These are phyloP conservation scores for Periparus ater DNA, from an alignment of 2,797 vertebrate genomes.

Conservation along the genomic window DNA sequence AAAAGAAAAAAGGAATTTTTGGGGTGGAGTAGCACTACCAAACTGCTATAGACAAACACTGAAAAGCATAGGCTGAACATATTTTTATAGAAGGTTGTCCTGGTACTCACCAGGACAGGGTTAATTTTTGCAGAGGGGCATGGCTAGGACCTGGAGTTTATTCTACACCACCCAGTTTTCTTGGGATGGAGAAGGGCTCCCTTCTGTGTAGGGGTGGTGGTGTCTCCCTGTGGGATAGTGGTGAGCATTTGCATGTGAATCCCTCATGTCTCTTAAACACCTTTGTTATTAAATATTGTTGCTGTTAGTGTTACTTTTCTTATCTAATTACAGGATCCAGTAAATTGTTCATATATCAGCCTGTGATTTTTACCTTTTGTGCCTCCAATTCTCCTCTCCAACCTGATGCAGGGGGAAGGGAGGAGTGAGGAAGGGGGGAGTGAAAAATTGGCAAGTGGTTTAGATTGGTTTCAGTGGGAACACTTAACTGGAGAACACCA, in stretches of 20 bases:
- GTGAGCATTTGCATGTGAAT: neutral
- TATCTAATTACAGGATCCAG: neutral
- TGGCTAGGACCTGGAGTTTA: neutral
- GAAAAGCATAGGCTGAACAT: neutral
- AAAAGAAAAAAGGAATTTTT: neutral
- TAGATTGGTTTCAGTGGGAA: neutral
- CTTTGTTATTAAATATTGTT: neutral
- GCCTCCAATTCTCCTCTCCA: neutral
- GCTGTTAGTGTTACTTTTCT: neutral
- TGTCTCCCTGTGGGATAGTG: neutral
- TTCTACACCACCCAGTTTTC: neutral
- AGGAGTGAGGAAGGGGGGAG: neutral
- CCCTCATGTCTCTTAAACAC: neutral
- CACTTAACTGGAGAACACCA: neutral
- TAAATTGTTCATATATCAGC: neutral
- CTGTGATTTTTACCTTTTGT: neutral
- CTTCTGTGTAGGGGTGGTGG: neutral
- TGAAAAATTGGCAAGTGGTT: neutral
- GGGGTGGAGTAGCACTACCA: neutral
- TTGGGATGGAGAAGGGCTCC: neutral
- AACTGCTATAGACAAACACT: neutral
- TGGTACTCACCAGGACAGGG: neutral
- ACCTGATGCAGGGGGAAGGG: neutral
- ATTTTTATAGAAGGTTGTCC: neutral
- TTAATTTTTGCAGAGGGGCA: neutral